Percentiles rank a stretch among this genome's conserved stretches.
Conservation (phyloP, 2,888 invertebrate genomes). For the Sepioteuthis lessoniana region DNA sequence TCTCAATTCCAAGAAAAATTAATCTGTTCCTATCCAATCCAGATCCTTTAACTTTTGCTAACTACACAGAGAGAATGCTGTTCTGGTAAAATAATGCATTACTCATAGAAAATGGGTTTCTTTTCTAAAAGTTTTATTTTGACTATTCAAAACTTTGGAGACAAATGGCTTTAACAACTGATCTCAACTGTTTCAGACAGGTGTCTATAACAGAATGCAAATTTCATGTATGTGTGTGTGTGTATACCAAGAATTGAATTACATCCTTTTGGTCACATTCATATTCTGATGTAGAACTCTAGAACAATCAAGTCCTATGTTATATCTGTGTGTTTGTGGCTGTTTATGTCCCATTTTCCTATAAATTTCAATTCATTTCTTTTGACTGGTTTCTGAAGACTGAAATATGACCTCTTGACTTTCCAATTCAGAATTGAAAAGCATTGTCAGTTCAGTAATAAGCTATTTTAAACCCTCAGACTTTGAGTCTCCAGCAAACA, state of each 20-base stretch:
- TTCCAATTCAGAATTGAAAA: neutral
- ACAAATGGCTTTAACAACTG: no score
- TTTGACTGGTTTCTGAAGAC: neutral
- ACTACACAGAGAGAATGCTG: no score
- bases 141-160: no score
- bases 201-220: neutral
- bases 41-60: no score
- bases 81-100: no score
- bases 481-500: neutral
- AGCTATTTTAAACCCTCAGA: neutral
- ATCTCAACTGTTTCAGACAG: no score
- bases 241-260: neutral
- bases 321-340: neutral
- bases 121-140: no score
- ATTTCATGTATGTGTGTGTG: neutral
- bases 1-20: no score
- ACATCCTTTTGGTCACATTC: no score
- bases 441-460: constrained; percentile 4
- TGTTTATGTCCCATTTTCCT: neutral
- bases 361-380: constrained; percentile 6
- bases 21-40: no score
- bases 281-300: neutral
- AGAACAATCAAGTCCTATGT: neutral
- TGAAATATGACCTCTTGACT: neutral
- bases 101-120: no score